Evolutionary conservation across 2,113 vertebrate genomes (phyloP), one percentile per base, ranked within the genome.

Genomic region (Nipponia nippon): DNA sequence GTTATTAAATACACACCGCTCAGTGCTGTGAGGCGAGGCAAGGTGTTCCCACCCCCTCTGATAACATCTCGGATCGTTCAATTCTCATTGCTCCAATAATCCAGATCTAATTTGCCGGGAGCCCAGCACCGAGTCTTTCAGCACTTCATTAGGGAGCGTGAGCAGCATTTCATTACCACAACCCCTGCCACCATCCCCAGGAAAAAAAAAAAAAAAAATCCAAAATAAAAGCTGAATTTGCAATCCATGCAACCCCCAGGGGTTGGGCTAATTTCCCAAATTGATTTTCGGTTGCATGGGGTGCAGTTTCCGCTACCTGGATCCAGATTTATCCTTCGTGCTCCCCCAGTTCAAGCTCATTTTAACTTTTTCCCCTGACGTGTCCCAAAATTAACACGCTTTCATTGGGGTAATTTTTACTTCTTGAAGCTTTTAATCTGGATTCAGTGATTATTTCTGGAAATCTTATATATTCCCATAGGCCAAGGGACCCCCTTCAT

Each of bases 31-130:
- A 77, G 75, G 58, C 17, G 5, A 82, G n/a, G 58, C 25, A 8
- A 81, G 49, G 50, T 25, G 4, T 20, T 73, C 61, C 78, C 10
- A 0, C 27, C 79, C 50, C 36, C 53, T 63, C 79, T 1, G 29
- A 75, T 50, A 3, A 36, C 72, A 88, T 90, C 94, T 61, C 46
- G 7, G 92, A 76, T 96, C 69, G 1, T 62, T 97, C 96, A 89
- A 67, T 87, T 66, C 97, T 94, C 97, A 16, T 70, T 82, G 93
- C 96, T 97, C 96, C 96, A 80, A 97, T 87, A 96, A 97, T 95
- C 97, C 97, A 84, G 50, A 90, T 83, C 94, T 93, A n/a, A 93
- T 97, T 97, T 96, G 88, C 97, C 21, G 7, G 70, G 94, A 96
- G 95, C 84, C 83, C 30, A 5, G 61, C 25, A 15, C 44, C 2